A percentile compares a stretch with the other conserved stretches of the same genome.
These are phyloP conservation scores for Sandelia bainsii DNA, from an alignment of 2,797 vertebrate species.

Conservation along the genomic window DNA sequence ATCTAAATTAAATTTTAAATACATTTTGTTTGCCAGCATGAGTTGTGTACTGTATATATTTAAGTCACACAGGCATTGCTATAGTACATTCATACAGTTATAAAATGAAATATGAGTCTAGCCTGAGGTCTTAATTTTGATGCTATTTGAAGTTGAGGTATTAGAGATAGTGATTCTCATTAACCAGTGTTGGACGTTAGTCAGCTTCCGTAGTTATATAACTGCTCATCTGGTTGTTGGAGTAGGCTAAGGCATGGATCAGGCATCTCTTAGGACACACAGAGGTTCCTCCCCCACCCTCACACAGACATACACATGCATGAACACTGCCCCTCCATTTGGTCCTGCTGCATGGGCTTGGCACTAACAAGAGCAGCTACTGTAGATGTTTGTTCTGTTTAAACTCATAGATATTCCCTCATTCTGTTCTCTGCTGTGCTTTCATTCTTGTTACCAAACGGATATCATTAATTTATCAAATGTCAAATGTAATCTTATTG, in stretches of 20 bases:
- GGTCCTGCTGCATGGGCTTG: slow-evolving; percentile 45
- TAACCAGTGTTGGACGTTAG: slow-evolving; percentile 71
- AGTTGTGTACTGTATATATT: background rate
- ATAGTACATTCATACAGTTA: slow-evolving; percentile 8
- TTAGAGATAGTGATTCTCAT: slow-evolving; percentile 74
- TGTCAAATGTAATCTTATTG: slow-evolving; percentile 59
- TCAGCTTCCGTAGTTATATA: slow-evolving; percentile 75
- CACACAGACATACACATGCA: slow-evolving; percentile 27
- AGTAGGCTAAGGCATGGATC: slow-evolving; percentile 77
- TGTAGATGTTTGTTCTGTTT: slow-evolving; percentile 41
- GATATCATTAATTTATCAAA: slow-evolving; percentile 65
- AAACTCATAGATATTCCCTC: slow-evolving; percentile 38
- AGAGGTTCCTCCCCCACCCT: slow-evolving; percentile 61
- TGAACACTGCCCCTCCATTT: slow-evolving; percentile 46
- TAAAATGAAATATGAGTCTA: slow-evolving; percentile 14
- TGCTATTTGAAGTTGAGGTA: slow-evolving; percentile 68
- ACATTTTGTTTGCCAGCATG: background rate
- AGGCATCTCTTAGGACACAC: slow-evolving; percentile 80
- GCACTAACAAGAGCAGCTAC: slow-evolving; percentile 48
- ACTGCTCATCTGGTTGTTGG: slow-evolving; percentile 80
- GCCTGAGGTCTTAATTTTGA: slow-evolving; percentile 52
- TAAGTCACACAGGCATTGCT: slow-evolving; percentile 16
- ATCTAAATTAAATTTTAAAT: background rate
- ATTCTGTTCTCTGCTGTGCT: slow-evolving; percentile 12
- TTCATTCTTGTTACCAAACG: slow-evolving; percentile 29